These are phyloP conservation scores for Globodera ellingtonae DNA, from an alignment of 1,140 invertebrate species.

Conservation along the genomic window DNA sequence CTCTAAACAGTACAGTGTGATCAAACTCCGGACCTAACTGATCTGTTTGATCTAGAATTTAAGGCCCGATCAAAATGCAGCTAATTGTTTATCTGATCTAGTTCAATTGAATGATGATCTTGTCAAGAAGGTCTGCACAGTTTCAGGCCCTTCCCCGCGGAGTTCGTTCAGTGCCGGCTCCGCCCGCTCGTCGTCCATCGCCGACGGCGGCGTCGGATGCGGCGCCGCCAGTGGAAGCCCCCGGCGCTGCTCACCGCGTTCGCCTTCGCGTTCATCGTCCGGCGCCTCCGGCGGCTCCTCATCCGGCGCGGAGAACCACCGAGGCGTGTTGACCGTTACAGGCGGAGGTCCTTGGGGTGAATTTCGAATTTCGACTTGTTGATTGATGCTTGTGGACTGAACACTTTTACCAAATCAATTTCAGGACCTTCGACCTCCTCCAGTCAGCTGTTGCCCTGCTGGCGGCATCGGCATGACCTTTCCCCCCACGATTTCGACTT, in stretches of 20 bases:
- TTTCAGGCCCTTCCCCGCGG: not conserved
- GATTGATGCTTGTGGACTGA: too few species aligned
- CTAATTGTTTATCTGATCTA: too few species aligned
- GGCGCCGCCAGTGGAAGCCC: not conserved
- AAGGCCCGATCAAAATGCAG: too few species aligned
- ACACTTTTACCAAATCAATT: not conserved
- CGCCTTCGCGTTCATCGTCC: not conserved
- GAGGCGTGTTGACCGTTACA: not conserved
- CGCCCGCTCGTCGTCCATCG: not conserved
- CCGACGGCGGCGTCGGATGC: not conserved
- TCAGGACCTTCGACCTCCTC: not conserved
- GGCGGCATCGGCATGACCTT: not conserved
- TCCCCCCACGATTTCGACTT: not conserved
- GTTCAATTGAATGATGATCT: not conserved
- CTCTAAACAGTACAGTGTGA: too few species aligned
- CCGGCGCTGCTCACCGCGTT: not conserved
- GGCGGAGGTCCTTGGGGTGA: not conserved
- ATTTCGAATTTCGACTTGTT: too few species aligned
- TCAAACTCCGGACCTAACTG: too few species aligned
- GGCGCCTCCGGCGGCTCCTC: constrained; percentile 1
- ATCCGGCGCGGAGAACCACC: not conserved
- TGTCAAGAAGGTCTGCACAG: not conserved
- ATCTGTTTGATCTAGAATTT: too few species aligned
- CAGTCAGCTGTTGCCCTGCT: not conserved
- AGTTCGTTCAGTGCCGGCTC: not conserved